Base-by-base conservation (phyloP, 2,888 invertebrate species). In the Coleophora deauratella region DNA sequence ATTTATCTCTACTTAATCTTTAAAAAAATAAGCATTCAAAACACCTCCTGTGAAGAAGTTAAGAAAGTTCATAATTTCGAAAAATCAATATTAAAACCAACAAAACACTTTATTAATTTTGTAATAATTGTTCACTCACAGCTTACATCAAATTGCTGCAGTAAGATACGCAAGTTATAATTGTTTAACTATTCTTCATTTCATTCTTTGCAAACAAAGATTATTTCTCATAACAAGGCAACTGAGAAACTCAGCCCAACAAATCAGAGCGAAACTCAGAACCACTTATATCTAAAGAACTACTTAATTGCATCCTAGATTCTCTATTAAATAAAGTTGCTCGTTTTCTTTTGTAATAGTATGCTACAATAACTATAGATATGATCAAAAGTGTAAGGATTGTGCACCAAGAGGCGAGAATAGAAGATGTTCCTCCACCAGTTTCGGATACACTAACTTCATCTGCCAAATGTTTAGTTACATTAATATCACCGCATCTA, bases 401-500 rank as follows among this genome's bases (percentile, higher is more conserved):
- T 9, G 52, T 42, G 47, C 59, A 60, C 57, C 59, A 60, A 32
- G 60, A 48, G 10, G 66, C 42, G 9, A 60, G 47, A 21, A 52
- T 35, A 2, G 40, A 38, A 9, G 52, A 45, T 11, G 51, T 43
- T 4, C 59, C 48, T 14, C 41, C n/a, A 6, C 37, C 32, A 4
- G 3, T 21, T 15, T 34, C 9, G n/a, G 41, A 33, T 15, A 44
- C 30, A 6, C n/a, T 41, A 38, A 39, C 30, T 1, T 35, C 14
- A 31, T 31, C 35, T 1, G 33, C 8, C 27, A 21, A 21, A 21
- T 40, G 27, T 8, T 54, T 48, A 10, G 41, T 45, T 35, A 46
- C 30, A 15, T 45, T 47, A 10, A 46, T 47, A 36, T 70, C 65
- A 2, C 84, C 82, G 59, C 82, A 84, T 52, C 62, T 63, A 14